Base-by-base conservation (phyloP, 2,797 vertebrate species). In the Cossypha dichroa region DNA sequence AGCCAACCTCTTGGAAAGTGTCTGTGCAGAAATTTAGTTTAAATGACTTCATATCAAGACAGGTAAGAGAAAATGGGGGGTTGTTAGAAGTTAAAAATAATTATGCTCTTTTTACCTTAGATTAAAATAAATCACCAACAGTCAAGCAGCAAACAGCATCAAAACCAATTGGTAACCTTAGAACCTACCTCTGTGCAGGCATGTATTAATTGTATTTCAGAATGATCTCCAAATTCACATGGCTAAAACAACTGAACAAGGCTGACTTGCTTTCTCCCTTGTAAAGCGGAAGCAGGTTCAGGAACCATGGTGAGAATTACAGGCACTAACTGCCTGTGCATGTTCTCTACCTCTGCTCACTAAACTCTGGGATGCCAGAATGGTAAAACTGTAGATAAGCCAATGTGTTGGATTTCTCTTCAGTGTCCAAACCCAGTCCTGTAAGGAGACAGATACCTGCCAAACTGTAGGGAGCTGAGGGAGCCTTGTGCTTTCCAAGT, bases 11-110 rank as follows among this genome's bases (percentile, higher is more conserved):
- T 93, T 85, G 67, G 82, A 97, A 97, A 97, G 95, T 40, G 97
- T 97, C 95, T 97, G 74, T 96, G 85, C 76, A 97, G 94, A 97
- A 97, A 97, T 97, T 95, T 80, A 96, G 94, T 95, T 97, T 90
- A 97, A 98, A 97, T 97, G 97, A 97, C 94, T 97, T 96, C 69
- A 55, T 92, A 97, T 85, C 60, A 93, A 97, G 96, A 76, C 72
- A 91, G 88, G 94, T 96, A 95, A 91, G 76, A 96, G 91, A 93
- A 97, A 97, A 97, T 76, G 84, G 84, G 89, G 88, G 89, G 93
- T 93, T 82, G 31, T 92, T 95, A 49, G 51, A 92, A 88, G 90
- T 89, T 96, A 97, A 95, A 97, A 97, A 97, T 96, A 96, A 97
- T 88, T 28, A 93, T 60, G 85, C 64, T 89, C 80, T 94, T 90